Evolutionary conservation across 2,888 invertebrate genomes (phyloP).

Genomic region (Kuschelorhynchus macadamiae): DNA sequence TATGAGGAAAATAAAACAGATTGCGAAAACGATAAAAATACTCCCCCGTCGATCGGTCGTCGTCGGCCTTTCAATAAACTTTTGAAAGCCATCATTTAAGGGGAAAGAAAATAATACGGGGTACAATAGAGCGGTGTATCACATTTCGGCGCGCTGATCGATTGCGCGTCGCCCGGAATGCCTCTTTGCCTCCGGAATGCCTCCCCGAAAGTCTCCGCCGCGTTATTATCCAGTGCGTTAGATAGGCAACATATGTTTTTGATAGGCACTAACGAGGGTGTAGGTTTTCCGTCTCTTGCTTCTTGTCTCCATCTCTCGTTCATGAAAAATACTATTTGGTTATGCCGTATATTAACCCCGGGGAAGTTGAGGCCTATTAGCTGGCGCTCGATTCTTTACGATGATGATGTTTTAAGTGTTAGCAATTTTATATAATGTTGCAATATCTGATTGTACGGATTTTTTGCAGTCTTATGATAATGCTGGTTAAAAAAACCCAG

Average conservation of each 20-base stretch:
- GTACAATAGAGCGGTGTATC: constrained; percentile 37
- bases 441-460: too few species aligned
- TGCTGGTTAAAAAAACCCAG: too few species aligned
- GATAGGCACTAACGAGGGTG: constrained; percentile 67
- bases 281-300: constrained; percentile 50
- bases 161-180: constrained; percentile 54
- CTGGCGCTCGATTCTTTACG: neutral
- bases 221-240: constrained; percentile 67
- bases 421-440: too few species aligned
- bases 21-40: too few species aligned
- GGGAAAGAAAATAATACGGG: constrained; percentile 33
- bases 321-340: constrained; percentile 41
- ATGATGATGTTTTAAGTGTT: too few species aligned
- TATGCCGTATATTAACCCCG: constrained; percentile 41
- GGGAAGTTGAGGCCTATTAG: constrained; percentile 23
- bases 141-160: constrained; percentile 53
- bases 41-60: too few species aligned
- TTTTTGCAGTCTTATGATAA: too few species aligned
- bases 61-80: constrained; percentile 18
- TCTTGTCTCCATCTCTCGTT: constrained; percentile 38
- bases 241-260: constrained; percentile 68
- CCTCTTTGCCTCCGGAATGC: constrained; percentile 57
- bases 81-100: constrained; percentile 24
- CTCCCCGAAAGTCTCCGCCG: constrained; percentile 56
- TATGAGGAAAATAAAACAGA: too few species aligned